Evolutionary conservation across 2,797 vertebrate species (phyloP).

Genomic region (Aldrovandia affinis): DNA sequence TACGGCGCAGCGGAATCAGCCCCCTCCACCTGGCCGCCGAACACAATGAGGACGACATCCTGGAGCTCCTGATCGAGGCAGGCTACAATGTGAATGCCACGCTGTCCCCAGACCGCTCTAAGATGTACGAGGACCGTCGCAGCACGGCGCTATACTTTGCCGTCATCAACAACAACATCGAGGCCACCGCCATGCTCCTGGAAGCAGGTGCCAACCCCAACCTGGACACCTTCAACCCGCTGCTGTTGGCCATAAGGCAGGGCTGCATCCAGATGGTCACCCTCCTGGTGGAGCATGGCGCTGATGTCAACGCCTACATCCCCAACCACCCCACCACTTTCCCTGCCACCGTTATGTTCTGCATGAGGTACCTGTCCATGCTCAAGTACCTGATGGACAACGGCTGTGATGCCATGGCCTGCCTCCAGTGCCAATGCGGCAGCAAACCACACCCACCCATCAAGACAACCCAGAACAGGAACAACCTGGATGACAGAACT

Average conservation of each 20-base stretch:
- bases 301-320: constrained; percentile 83
- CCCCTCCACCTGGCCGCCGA: constrained; percentile 92
- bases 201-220: constrained; percentile 86
- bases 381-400: constrained; percentile 90
- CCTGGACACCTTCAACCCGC: constrained; percentile 82
- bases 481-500: constrained; percentile 41
- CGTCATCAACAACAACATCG: constrained; percentile 84
- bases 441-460: constrained; percentile 79
- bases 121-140: constrained; percentile 88
- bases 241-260: constrained; percentile 88
- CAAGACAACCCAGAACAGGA: constrained; percentile 40
- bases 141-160: constrained; percentile 86
- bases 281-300: constrained; percentile 85
- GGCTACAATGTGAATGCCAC: constrained; percentile 85
- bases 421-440: constrained; percentile 85
- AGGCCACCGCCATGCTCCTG: constrained; percentile 79
- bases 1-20: constrained; percentile 87
- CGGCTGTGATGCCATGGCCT: constrained; percentile 82
- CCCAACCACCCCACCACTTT: constrained; percentile 87
- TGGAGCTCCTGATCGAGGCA: constrained; percentile 82
- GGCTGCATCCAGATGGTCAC: constrained; percentile 79
- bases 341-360: constrained; percentile 90
- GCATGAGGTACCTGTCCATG: constrained; percentile 85
- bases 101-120: constrained; percentile 79
- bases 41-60: constrained; percentile 78